Base-by-base conservation (phyloP, 2,797 vertebrate genomes). In the Cephalopachus bancanus region DNA sequence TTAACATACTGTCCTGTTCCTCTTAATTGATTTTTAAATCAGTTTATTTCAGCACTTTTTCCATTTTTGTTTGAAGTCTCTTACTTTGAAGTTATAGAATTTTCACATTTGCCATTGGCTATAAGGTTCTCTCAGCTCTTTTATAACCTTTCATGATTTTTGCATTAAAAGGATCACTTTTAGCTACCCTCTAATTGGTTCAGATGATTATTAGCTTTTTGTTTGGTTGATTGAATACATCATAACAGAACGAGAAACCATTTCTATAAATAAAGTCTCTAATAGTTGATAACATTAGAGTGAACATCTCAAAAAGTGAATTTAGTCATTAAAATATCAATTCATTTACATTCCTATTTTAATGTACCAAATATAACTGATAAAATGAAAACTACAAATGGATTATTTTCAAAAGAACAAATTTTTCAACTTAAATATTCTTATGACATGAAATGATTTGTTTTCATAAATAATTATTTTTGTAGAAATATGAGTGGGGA, bases 21-120 rank as follows among this genome's bases (percentile, higher is more conserved):
- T 92, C 44, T 94, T 98, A 83, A 53, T 95, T 96, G 91, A 97
- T 92, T 98, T 96, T 97, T 98, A 84, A 98, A 92, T 91, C 64
- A 96, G 92, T 96, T 97, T 97, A 90, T 97, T 97, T 97, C 85
- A 69, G 79, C 91, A 96, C 91, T 97, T 96, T 91, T 97, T 88
- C 80, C 91, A 92, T 53, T 98, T 95, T 93, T 95, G 95, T 98
- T 98, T 98, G 98, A 98, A 98, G 97, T 98, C 78, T 93, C 71
- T 87, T 86, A 94, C 98, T 98, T 98, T 98, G 98, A 98, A 98
- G 97, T 98, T 97, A 85, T 78, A 97, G 96, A 97, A 96, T 98
- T 98, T 98, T 98, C 96, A 57, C 97, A 96, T 96, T 98, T 98
- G 97, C 92, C 97, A 96, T 97, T 96, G 95, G 95, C 98, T 96